Evolutionary conservation across 2,797 vertebrate genomes (phyloP).

Genomic region (Calcarius lapponicus): DNA sequence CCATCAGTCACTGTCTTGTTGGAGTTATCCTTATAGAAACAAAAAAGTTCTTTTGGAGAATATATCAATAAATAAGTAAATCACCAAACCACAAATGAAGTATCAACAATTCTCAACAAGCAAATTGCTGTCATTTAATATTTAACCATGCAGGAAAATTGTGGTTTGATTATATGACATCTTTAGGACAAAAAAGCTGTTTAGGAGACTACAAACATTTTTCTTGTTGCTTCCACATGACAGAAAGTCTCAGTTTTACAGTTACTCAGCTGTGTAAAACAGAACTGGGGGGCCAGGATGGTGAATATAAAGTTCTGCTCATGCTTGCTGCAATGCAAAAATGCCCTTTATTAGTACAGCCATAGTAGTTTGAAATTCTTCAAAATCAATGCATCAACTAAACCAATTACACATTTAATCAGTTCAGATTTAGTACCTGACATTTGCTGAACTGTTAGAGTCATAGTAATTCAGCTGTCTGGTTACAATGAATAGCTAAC

Average conservation of each 20-base stretch:
- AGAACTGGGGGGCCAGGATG: accelerated
- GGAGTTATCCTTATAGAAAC: not conserved
- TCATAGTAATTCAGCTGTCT: not conserved
- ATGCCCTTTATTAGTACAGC: not conserved
- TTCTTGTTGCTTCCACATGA: not conserved
- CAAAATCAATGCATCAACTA: not conserved
- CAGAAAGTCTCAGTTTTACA: not conserved
- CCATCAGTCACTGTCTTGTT: not conserved
- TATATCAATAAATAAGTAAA: not conserved
- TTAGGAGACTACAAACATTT: not conserved
- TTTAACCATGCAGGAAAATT: not conserved
- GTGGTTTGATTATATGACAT: not conserved
- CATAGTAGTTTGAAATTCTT: not conserved
- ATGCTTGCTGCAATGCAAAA: not conserved
- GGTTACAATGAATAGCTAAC: not conserved
- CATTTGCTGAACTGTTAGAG: not conserved
- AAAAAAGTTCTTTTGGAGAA: not conserved
- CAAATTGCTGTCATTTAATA: not conserved
- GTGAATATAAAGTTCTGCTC: not conserved
- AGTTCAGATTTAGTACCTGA: not conserved
- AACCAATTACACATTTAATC: not conserved
- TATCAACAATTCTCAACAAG: not conserved
- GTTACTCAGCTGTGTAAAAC: not conserved
- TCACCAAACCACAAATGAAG: not conserved
- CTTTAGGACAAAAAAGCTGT: not conserved